phyloP scores from a whole-genome alignment of 2,113 vertebrate genomes.

The Cephalophus harveyi region DNA sequence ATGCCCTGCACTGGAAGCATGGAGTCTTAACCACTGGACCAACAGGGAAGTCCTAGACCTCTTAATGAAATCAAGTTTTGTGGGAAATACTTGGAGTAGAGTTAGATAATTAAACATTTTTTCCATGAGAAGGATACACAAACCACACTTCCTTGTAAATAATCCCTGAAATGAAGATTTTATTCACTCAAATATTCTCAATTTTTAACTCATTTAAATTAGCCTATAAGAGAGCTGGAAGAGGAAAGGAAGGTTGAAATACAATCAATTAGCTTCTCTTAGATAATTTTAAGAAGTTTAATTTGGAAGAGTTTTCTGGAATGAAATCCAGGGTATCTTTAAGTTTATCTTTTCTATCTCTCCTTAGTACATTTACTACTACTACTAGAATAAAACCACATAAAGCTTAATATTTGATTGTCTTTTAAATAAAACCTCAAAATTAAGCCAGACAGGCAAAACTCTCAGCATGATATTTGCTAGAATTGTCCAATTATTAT shows the following conservation, averaged over 20 bases:
- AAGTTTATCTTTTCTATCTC: not conserved
- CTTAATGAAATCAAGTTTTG: not conserved
- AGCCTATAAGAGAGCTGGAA: not conserved
- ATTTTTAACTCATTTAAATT: not conserved
- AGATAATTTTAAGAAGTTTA: not conserved
- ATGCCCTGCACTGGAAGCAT: too few species aligned
- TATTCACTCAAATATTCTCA: not conserved
- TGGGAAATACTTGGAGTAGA: not conserved
- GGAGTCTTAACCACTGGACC: not conserved
- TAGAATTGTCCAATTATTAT: not conserved
- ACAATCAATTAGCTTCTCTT: not conserved
- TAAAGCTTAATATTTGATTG: not conserved
- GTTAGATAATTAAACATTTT: not conserved
- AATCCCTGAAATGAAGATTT: not conserved
- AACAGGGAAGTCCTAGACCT: not conserved
- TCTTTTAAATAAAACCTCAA: conserved; percentile 29
- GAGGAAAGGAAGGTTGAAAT: not conserved
- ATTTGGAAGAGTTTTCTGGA: not conserved
- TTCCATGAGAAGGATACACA: not conserved
- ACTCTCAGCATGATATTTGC: not conserved
- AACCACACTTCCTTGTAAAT: not conserved
- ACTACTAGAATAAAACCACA: not conserved
- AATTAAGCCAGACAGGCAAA: not conserved
- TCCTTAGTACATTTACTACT: not conserved
- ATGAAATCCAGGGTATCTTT: not conserved